Evolutionary conservation across 2,888 invertebrate species (phyloP).

Genomic region (Cantharis flavilabris): DNA sequence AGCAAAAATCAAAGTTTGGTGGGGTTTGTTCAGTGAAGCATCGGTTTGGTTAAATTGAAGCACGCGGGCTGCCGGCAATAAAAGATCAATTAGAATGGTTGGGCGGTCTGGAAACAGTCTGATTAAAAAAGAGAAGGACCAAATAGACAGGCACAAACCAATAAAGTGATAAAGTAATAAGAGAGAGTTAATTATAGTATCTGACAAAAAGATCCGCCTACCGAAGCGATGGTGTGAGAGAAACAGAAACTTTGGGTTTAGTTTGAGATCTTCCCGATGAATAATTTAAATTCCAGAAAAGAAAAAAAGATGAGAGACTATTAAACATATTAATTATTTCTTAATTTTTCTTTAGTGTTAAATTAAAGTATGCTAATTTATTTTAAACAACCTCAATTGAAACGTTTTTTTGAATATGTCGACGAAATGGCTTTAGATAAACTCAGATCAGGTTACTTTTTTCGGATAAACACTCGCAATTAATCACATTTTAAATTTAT

Average conservation of each 20-base stretch:
- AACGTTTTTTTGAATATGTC: not conserved
- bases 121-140: conserved; percentile 56
- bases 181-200: conserved; percentile 54
- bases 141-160: conserved; percentile 55
- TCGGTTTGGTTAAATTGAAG: conserved; percentile 54
- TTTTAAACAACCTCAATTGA: not conserved
- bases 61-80: conserved; percentile 53
- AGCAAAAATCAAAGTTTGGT: conserved; percentile 29
- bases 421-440: not conserved
- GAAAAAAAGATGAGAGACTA: conserved; percentile 20
- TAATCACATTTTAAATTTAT: too few species aligned
- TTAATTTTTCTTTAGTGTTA: conserved; percentile 21
- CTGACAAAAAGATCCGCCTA: conserved; percentile 25
- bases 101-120: conserved; percentile 55
- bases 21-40: conserved; percentile 46
- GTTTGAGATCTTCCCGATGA: conserved; percentile 6
- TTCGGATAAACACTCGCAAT: not conserved
- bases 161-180: conserved; percentile 52
- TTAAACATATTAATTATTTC: conserved; percentile 25
- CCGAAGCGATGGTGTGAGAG: conserved; percentile 22
- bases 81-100: conserved; percentile 56
- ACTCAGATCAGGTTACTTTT: not conserved
- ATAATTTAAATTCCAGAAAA: conserved; percentile 21
- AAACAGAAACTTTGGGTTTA: conserved; percentile 2
- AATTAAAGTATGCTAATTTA: not conserved